Conservation (phyloP, 2,113 vertebrate genomes). For the Petrocephalus zakoni region DNA sequence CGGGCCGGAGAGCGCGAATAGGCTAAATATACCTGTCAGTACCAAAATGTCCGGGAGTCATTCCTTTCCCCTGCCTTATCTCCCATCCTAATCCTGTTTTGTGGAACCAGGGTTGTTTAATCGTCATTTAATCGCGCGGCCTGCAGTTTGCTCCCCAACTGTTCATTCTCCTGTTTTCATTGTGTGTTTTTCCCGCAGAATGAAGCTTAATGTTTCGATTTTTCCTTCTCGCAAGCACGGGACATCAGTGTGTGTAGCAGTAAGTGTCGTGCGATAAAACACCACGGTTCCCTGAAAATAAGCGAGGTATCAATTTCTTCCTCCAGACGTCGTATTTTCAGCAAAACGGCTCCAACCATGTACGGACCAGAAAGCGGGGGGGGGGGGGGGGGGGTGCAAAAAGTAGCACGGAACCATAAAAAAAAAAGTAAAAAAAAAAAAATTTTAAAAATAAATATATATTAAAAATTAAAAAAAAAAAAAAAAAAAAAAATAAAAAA, state of each 20-base stretch:
- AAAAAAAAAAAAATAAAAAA: too few relatives aligned
- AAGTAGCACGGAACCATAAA: too few relatives aligned
- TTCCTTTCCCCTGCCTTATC: not conserved
- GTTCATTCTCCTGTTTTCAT: not conserved
- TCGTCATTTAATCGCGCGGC: not conserved
- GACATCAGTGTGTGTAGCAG: slow-evolving; percentile 60
- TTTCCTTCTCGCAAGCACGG: slow-evolving; percentile 51
- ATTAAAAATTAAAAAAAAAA: too few relatives aligned
- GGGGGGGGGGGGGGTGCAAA: too few relatives aligned
- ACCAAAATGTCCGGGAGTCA: not conserved
- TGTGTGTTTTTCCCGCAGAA: not conserved
- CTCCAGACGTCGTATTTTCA: slow-evolving; percentile 50
- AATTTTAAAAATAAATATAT: too few relatives aligned
- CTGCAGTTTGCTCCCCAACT: not conserved
- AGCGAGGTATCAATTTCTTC: slow-evolving; percentile 57
- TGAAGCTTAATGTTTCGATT: slow-evolving; percentile 16
- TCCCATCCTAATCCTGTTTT: not conserved
- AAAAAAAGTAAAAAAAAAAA: too few relatives aligned
- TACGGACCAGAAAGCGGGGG: too few relatives aligned
- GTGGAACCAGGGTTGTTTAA: not conserved
- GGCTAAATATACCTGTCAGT: not conserved
- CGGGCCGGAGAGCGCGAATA: not conserved
- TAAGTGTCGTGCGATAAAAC: slow-evolving; percentile 67
- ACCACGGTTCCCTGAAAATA: slow-evolving; percentile 61
- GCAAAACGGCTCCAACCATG: slow-evolving; percentile 55